A percentile compares a stretch with the other conserved stretches of the same genome.
Evolutionary conservation across 35 echinoderm and acorn worm species (phyloP).

Genomic region (Eucidaris tribuloides): DNA sequence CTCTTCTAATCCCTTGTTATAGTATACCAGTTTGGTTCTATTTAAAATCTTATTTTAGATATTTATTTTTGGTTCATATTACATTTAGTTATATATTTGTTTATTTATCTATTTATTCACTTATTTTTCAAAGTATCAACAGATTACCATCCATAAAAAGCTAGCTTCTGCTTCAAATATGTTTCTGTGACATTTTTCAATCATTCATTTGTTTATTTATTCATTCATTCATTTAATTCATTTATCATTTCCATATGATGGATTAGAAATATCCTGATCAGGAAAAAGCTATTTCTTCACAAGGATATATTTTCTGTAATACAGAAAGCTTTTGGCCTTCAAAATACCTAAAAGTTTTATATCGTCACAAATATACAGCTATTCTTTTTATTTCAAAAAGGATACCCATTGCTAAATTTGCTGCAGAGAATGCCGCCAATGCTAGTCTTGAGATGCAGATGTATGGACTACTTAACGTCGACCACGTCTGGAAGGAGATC

Average conservation of each 20-base stretch:
- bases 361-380: not conserved
- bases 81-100: too few species aligned
- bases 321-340: not conserved
- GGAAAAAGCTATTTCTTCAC: not conserved
- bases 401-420: slow-evolving; percentile 49
- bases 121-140: too few species aligned
- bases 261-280: not conserved
- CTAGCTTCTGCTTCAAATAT: too few species aligned
- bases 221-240: not conserved
- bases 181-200: too few species aligned
- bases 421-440: slow-evolving; percentile 15
- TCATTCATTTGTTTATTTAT: not conserved
- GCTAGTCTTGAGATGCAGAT: slow-evolving; percentile 26
- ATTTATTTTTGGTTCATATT: too few species aligned
- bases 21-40: too few species aligned
- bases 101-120: too few species aligned
- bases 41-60: too few species aligned
- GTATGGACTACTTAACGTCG: slow-evolving; percentile 13
- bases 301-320: not conserved
- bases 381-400: slow-evolving; percentile 25
- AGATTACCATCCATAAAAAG: too few species aligned
- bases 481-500: slow-evolving; percentile 41
- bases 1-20: too few species aligned
- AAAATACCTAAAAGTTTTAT: not conserved
- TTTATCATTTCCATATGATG: not conserved